Percentiles rank a stretch among this genome's conserved stretches.
Evolutionary conservation across 92 coral and sea anemone species (phyloP).

Genomic region (Pocillopora grandis): DNA sequence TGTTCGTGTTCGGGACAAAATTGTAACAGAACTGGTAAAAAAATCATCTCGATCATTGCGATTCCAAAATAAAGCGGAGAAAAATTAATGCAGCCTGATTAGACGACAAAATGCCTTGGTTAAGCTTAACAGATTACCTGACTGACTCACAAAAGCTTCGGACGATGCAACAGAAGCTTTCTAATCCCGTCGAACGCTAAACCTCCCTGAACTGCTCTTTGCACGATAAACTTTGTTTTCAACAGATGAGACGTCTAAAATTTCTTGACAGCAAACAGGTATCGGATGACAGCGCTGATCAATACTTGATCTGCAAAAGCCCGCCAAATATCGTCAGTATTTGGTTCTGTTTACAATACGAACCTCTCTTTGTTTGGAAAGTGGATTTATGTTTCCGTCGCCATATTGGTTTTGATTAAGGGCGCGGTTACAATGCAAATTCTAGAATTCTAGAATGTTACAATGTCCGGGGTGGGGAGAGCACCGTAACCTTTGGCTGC

Average conservation of each 20-base stretch:
- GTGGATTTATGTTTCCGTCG: constrained; percentile 11
- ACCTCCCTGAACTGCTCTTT: not conserved
- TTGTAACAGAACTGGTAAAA: not conserved
- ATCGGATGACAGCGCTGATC: constrained; percentile 25
- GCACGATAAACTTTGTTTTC: not conserved
- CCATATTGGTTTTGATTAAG: constrained; percentile 20
- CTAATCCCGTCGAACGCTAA: constrained; percentile 26
- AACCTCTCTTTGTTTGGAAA: constrained; percentile 21
- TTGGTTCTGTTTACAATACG: constrained; percentile 20
- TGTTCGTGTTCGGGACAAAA: not conserved
- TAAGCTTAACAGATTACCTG: constrained; percentile 29
- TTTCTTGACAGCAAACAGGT: constrained; percentile 36
- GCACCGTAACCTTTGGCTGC: not conserved
- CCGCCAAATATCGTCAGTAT: constrained; percentile 30
- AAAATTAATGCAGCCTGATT: not conserved
- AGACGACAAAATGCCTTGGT: not conserved
- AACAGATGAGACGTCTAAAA: constrained; percentile 11
- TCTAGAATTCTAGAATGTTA: not conserved
- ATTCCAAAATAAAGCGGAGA: not conserved
- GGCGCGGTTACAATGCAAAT: constrained; percentile 37
- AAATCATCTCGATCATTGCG: not conserved
- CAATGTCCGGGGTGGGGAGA: not conserved
- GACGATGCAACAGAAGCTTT: constrained; percentile 22
- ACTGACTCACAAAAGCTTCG: not conserved
- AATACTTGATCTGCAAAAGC: constrained; percentile 3